Base-by-base conservation (phyloP, 92 coral and sea anemone genomes). In the Epizoanthus rinbou region DNA sequence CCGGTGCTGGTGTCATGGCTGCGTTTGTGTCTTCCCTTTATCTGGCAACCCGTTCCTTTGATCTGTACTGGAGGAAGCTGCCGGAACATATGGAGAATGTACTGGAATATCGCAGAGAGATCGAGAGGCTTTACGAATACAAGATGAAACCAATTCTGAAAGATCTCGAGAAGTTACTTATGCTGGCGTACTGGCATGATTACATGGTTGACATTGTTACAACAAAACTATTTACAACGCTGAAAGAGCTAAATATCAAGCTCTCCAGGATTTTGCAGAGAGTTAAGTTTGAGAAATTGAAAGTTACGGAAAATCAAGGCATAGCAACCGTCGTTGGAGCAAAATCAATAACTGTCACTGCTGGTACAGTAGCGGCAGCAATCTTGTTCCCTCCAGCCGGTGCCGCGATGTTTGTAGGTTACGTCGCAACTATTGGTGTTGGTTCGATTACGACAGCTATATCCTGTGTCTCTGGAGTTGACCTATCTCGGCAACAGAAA, bases 111-210 rank as follows among this genome's bases (percentile, higher is more conserved):
- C 37, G 47, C 10, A 57, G 35, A 8, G 81, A 58, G 37, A 75
- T 75, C 6, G 68, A 13, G 6, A n/a, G 35, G 18, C 81, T 75
- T 75, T 75, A 75, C 81, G 50, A 52, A 58, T n/a, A 50, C 60
- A 57, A 75, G 60, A 75, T 75, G 2, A 18, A 35, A 17, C 81
- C 81, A 45, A 0, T 71, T 18, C 58, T 71, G 18, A 13, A 71
- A 21, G 57, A 43, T 16, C 1, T 71, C 25, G 31, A 70, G 2
- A 14, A 43, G 11, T 9, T 70, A 0, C 57, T 6, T 35, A 35
- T 35, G 39, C 39, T 37, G 43, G 43, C 43, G 43, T 37, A 37
- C 57, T 21, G 57, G 57, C 57, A 43, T 18, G 56, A 21, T 8
- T n/a, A 19, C 22, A 15, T 41, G 24, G 4, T 71, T 45, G 57